Base-by-base conservation (phyloP, 1,140 invertebrate species). In the Tetramorium simillimum region DNA sequence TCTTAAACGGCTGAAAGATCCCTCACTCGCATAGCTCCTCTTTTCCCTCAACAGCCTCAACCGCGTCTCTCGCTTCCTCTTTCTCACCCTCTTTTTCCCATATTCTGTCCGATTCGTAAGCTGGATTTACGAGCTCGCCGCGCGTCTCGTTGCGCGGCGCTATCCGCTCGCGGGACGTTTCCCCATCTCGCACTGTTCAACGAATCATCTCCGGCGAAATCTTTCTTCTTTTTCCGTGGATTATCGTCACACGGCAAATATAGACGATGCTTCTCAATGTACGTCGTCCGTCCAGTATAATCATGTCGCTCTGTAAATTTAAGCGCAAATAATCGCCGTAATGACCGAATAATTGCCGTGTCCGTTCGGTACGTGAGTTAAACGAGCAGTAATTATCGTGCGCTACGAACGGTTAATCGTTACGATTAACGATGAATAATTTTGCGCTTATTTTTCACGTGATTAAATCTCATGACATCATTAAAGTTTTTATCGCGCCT, bases 41-140 rank as follows among this genome's bases (percentile, higher is more conserved):
- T 62, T 75, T 51, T 46, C 46, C 53, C 24, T 21, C 37, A 40
- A 28, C 67, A 60, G 24, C 14, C 63, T 60, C 60, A 73, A 33
- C 24, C 40, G 40, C 43, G 40, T 60, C 67, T 28, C 24, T 46
- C 37, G 56, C 14, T 69, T 21, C 16, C 7, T 37, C 65, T 69
- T 46, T 46, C 65, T 69, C 65, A 21, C 9, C 16, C 53, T 12
- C 51, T 43, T n/a, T 53, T 24, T 28, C 16, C 53, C 40, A 72
- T 72, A 82, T 82, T 72, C 67, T 18, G 53, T 60, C 80, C 53
- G 33, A 73, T 40, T 73, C 80, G 51, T 75, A 75, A 84, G 69
- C 80, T 40, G 80, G 67, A 84, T 84, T 82, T 84, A 84, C 69
- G 80, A 84, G 69, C 67, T 72, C 65, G 46, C 46, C 58, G 56